Evolutionary conservation across 2,888 invertebrate genomes (phyloP).

Genomic region (Aphodius granarius): DNA sequence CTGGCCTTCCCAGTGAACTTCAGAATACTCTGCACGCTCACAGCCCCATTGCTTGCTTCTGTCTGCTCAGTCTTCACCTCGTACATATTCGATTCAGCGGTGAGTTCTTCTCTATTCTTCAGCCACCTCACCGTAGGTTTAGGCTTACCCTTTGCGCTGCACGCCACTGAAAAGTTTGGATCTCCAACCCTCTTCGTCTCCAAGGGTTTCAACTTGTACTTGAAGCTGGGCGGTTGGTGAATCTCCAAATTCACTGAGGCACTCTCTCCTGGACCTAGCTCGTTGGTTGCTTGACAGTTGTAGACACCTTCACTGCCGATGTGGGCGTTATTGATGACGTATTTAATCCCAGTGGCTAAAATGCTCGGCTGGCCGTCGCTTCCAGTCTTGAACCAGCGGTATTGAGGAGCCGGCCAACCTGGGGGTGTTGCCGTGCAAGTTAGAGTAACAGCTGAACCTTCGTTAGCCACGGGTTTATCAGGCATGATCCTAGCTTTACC

Average conservation of each 20-base stretch:
- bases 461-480: constrained; percentile 80
- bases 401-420: constrained; percentile 91
- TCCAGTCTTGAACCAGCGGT: constrained; percentile 85
- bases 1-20: constrained; percentile 79
- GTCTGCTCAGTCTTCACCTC: constrained; percentile 79
- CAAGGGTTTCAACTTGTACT: constrained; percentile 80
- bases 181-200: constrained; percentile 80
- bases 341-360: constrained; percentile 77
- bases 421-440: constrained; percentile 87
- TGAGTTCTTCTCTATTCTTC: constrained; percentile 81
- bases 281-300: constrained; percentile 88
- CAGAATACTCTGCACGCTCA: constrained; percentile 80
- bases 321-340: constrained; percentile 83
- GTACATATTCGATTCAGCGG: constrained; percentile 75
- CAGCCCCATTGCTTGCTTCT: constrained; percentile 77
- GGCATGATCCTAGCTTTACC: constrained; percentile 83
- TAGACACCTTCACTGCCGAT: constrained; percentile 86
- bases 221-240: constrained; percentile 84
- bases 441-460: constrained; percentile 79
- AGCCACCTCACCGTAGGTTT: constrained; percentile 82
- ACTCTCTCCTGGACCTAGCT: constrained; percentile 82
- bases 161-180: constrained; percentile 75
- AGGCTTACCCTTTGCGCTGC: constrained; percentile 88
- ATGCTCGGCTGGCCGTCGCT: constrained; percentile 66
- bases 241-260: constrained; percentile 84